Conservation (phyloP, 1,140 invertebrate genomes). For the Microplitis demolitor region DNA sequence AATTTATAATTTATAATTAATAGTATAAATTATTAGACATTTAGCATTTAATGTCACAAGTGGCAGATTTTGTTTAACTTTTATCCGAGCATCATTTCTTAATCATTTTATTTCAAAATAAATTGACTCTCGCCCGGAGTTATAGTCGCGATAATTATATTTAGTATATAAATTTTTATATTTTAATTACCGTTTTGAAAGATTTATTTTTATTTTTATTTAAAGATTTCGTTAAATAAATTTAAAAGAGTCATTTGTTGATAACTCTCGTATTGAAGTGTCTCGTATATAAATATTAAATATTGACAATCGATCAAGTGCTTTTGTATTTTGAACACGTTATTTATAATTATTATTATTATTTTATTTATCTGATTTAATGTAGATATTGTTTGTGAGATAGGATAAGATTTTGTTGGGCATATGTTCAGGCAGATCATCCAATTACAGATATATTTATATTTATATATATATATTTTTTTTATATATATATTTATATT, state of each 20-base stretch:
- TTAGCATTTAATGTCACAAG: neutral
- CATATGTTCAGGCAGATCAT: constrained; percentile 42
- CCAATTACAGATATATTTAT: constrained; percentile 56
- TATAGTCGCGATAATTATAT: neutral
- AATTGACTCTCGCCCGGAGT: constrained; percentile 28
- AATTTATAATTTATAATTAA: constrained; percentile 37
- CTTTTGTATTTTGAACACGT: constrained; percentile 9
- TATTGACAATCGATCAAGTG: constrained; percentile 16
- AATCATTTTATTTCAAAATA: constrained; percentile 29
- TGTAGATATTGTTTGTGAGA: neutral
- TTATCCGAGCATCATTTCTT: constrained; percentile 1
- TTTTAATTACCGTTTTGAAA: neutral
- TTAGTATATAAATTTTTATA: constrained; percentile 3
- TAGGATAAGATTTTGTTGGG: constrained; percentile 31
- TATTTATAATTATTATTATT: neutral
- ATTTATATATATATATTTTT: too few relatives aligned
- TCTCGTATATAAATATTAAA: constrained; percentile 8
- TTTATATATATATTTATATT: too few relatives aligned
- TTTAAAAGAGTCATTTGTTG: neutral
- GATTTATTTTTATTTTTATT: neutral
- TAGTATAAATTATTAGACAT: constrained; percentile 53
- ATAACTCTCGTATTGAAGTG: constrained; percentile 2
- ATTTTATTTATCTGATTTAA: constrained; percentile 5
- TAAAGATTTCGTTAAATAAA: neutral
- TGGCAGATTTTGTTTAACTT: neutral